Conservation (phyloP, 2,888 invertebrate genomes). For the Apamea sordens region DNA sequence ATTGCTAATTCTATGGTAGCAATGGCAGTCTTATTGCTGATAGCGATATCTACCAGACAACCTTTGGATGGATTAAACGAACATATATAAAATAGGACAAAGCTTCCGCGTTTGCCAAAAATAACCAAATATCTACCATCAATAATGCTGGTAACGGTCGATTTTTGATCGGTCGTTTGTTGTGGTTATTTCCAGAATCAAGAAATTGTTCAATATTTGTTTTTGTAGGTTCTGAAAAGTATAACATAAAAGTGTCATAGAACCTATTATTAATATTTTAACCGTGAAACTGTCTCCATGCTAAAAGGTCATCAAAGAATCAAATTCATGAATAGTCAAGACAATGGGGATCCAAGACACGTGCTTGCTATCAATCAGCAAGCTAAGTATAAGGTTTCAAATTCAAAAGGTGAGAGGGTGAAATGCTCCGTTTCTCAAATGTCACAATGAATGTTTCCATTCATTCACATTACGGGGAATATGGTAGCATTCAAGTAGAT, state of each 20-base stretch:
- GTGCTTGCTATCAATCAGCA: not conserved
- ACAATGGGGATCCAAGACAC: not conserved
- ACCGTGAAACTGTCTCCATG: not conserved
- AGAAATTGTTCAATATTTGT: not conserved
- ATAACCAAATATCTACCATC: not conserved
- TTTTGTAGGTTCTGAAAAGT: not conserved
- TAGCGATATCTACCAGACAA: not conserved
- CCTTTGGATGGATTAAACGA: not conserved
- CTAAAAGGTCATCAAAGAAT: not conserved
- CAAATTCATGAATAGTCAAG: not conserved
- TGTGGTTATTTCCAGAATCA: not conserved
- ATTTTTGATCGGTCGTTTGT: not conserved
- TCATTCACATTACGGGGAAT: conserved; percentile 1
- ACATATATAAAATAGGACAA: not conserved
- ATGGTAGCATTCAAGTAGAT: conserved; percentile 11
- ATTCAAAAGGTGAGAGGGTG: not conserved
- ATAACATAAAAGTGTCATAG: not conserved
- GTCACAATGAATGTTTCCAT: conserved; percentile 14
- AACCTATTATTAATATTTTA: not conserved
- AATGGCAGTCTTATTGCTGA: not conserved
- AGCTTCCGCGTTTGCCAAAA: not conserved
- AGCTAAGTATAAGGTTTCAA: not conserved
- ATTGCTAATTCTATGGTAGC: not conserved
- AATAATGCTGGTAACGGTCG: not conserved
- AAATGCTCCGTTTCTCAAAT: conserved; percentile 22